A percentile compares a stretch with the other conserved stretches of the same genome.
Conservation (phyloP, 2,888 invertebrate species). For the Molorchus minor region DNA sequence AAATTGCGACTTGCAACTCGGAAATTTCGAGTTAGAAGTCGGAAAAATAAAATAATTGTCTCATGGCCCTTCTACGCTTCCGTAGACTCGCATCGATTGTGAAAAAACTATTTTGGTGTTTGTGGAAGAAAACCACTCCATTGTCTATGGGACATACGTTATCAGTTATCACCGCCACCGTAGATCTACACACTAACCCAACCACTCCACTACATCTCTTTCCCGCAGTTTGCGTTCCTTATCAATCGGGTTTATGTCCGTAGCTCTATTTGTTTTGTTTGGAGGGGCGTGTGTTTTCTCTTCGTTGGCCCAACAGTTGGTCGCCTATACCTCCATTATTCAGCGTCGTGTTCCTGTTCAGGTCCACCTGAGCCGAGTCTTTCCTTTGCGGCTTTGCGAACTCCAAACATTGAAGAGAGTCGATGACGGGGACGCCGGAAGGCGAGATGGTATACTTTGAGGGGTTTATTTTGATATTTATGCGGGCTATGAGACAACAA, state of each 20-base stretch:
- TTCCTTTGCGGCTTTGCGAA: conserved; percentile 16
- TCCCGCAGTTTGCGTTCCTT: conserved; percentile 44
- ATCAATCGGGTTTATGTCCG: conserved; percentile 43
- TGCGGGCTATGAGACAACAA: conserved; percentile 11
- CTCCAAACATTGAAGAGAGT: conserved; percentile 9
- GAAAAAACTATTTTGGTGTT: too few relatives aligned
- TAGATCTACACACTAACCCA: too few relatives aligned
- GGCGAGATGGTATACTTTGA: too few relatives aligned
- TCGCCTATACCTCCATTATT: conserved; percentile 27
- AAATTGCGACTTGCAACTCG: too few relatives aligned
- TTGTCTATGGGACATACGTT: too few relatives aligned
- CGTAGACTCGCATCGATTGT: too few relatives aligned
- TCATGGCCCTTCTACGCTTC: too few relatives aligned
- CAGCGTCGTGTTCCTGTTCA: conserved; percentile 10
- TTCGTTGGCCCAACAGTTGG: conserved; percentile 43
- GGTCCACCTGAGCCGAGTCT: conserved; percentile 12
- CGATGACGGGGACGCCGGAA: conserved; percentile 7
- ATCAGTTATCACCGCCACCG: too few relatives aligned
- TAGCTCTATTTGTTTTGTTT: conserved; percentile 43
- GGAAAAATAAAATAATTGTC: too few relatives aligned
- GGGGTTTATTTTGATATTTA: conserved; percentile 17
- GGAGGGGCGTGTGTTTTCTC: conserved; percentile 38
- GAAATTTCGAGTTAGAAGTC: too few relatives aligned
- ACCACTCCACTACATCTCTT: too few relatives aligned
- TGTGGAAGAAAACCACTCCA: too few relatives aligned